Evolutionary conservation across 2,113 vertebrate genomes (phyloP).

Genomic region (Aptenodytes patagonicus): DNA sequence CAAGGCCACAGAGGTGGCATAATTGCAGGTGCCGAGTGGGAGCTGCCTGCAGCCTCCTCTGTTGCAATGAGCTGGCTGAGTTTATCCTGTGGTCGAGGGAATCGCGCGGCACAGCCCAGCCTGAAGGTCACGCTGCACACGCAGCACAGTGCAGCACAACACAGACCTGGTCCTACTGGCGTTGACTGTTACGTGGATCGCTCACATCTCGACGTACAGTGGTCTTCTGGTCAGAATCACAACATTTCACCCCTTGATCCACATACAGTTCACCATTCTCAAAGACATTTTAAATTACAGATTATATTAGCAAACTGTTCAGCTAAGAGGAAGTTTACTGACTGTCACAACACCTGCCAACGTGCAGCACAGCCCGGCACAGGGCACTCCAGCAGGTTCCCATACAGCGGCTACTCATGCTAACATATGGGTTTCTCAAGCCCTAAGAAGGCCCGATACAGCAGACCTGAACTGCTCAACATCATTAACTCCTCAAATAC

Average conservation of each 20-base stretch:
- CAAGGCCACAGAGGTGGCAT: background rate
- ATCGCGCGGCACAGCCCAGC: background rate
- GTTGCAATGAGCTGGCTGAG: background rate
- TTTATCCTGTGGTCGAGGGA: background rate
- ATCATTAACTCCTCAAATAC: background rate
- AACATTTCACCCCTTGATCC: background rate
- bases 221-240: background rate
- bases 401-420: background rate
- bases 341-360: background rate
- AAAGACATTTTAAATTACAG: background rate
- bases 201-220: background rate
- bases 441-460: background rate
- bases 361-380: accelerated
- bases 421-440: background rate
- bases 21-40: background rate
- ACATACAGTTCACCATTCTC: background rate
- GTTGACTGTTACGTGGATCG: background rate
- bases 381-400: background rate
- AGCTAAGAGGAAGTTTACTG: background rate
- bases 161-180: accelerated
- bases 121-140: background rate
- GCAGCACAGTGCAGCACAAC: background rate
- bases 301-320: background rate
- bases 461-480: background rate
- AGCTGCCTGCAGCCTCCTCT: background rate